Evolutionary conservation across 2,888 invertebrate genomes (phyloP).

Genomic region (Julus scanicus): DNA sequence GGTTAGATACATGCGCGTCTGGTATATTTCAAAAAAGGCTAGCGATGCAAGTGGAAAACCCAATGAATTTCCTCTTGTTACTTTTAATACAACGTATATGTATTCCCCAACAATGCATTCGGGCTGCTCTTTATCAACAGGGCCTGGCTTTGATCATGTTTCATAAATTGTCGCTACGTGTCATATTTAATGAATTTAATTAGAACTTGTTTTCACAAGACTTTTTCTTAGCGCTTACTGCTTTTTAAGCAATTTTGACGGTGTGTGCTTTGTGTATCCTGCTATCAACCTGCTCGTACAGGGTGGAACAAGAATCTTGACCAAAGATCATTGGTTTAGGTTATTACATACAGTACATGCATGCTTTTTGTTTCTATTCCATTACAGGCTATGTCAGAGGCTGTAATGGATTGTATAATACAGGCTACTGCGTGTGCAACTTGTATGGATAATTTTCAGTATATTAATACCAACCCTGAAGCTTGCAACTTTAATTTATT

Average conservation of each 20-base stretch:
- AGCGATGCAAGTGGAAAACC: not conserved
- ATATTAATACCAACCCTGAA: too few species aligned
- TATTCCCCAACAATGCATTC: slow-evolving; percentile 11
- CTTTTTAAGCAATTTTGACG: not conserved
- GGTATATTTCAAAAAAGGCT: not conserved
- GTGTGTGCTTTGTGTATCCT: too few species aligned
- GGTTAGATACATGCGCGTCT: not conserved
- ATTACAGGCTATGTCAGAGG: too few species aligned
- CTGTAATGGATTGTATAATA: too few species aligned
- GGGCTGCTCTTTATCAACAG: not conserved
- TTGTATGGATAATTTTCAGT: too few species aligned
- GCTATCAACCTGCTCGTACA: too few species aligned
- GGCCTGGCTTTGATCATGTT: not conserved
- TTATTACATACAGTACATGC: too few species aligned
- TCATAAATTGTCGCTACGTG: not conserved
- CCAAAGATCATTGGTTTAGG: too few species aligned
- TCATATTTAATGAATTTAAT: slow-evolving; percentile 7
- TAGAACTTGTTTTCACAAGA: not conserved
- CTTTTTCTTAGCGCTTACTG: not conserved
- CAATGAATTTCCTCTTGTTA: not conserved
- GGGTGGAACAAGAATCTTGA: too few species aligned
- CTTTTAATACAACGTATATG: not conserved
- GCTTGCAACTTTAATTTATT: too few species aligned
- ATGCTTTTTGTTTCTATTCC: too few species aligned
- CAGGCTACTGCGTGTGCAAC: too few species aligned